These are phyloP conservation scores for Parthenolecanium corni DNA, from an alignment of 2,888 invertebrate genomes.

Conservation along the genomic window DNA sequence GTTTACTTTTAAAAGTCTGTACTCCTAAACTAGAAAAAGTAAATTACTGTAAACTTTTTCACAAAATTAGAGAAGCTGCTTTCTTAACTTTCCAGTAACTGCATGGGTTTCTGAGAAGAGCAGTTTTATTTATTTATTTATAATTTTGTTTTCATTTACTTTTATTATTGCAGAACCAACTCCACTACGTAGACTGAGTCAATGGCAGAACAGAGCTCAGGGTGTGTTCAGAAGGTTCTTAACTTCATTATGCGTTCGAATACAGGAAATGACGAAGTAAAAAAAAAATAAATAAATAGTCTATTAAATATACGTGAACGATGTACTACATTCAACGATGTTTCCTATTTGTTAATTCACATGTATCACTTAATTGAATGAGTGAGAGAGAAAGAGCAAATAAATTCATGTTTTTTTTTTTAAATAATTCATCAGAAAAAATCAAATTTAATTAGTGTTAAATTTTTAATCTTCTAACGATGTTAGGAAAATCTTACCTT, in stretches of 20 bases:
- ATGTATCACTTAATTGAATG: neutral
- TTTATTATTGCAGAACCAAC: constrained; percentile 12
- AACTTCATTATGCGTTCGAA: constrained; percentile 30
- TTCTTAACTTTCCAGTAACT: too few relatives aligned
- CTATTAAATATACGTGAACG: neutral
- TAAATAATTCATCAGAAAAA: neutral
- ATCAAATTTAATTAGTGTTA: neutral
- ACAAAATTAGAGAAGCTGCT: too few relatives aligned
- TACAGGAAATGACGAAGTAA: constrained; percentile 30
- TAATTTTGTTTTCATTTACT: neutral
- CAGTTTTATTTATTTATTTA: neutral
- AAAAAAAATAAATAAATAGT: neutral
- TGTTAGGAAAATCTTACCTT: too few relatives aligned
- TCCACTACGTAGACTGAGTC: constrained; percentile 28
- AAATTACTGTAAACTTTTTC: too few relatives aligned
- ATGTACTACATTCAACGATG: neutral
- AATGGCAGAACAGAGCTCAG: constrained; percentile 31
- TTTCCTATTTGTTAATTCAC: neutral
- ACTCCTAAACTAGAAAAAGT: too few relatives aligned
- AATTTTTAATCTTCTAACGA: too few relatives aligned
- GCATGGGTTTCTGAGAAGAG: neutral
- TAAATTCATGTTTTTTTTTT: neutral
- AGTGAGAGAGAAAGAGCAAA: too few relatives aligned
- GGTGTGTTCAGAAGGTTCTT: constrained; percentile 30
- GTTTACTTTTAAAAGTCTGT: too few relatives aligned